These are phyloP conservation scores for Manduca sexta DNA, from an alignment of 1,140 invertebrate genomes.

Conservation along the genomic window DNA sequence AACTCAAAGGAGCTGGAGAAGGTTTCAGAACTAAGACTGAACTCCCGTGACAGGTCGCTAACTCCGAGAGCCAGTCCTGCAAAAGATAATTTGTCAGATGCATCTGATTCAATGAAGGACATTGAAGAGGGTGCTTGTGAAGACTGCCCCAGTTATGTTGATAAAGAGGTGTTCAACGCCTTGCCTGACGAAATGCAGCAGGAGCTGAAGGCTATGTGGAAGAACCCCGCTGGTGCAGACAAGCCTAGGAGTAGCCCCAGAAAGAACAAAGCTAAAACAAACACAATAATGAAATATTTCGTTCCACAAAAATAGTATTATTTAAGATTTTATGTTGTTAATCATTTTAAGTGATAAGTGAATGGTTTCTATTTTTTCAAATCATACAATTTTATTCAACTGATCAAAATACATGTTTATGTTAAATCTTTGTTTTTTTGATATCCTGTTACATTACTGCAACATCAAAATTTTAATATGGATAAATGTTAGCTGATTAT, in stretches of 20 bases:
- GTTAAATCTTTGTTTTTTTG: slow-evolving; percentile 43
- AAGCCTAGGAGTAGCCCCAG: slow-evolving; percentile 63
- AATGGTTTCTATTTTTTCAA: slow-evolving; percentile 73
- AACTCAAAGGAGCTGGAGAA: slow-evolving; percentile 74
- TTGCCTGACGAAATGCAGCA: slow-evolving; percentile 76
- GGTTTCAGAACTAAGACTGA: slow-evolving; percentile 62
- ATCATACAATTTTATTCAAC: slow-evolving; percentile 70
- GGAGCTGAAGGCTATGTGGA: slow-evolving; percentile 77
- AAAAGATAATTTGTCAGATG: slow-evolving; percentile 59
- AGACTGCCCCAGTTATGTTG: slow-evolving; percentile 74
- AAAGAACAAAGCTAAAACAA: slow-evolving; percentile 67
- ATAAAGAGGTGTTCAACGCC: slow-evolving; percentile 76
- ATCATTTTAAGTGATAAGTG: slow-evolving; percentile 70
- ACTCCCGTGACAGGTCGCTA: slow-evolving; percentile 68
- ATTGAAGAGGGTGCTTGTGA: slow-evolving; percentile 49
- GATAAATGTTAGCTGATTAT: no score
- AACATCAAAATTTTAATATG: no score
- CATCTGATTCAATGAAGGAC: slow-evolving; percentile 57
- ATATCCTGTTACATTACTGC: no score
- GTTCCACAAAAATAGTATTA: slow-evolving; percentile 76
- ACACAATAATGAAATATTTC: slow-evolving; percentile 77
- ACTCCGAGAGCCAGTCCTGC: slow-evolving; percentile 62
- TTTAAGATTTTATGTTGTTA: slow-evolving; percentile 66
- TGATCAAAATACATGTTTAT: slow-evolving; percentile 72
- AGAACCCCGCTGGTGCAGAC: slow-evolving; percentile 64